Evolutionary conservation across 2,888 invertebrate genomes (phyloP).

Genomic region (Rhyacophila evoluta): DNA sequence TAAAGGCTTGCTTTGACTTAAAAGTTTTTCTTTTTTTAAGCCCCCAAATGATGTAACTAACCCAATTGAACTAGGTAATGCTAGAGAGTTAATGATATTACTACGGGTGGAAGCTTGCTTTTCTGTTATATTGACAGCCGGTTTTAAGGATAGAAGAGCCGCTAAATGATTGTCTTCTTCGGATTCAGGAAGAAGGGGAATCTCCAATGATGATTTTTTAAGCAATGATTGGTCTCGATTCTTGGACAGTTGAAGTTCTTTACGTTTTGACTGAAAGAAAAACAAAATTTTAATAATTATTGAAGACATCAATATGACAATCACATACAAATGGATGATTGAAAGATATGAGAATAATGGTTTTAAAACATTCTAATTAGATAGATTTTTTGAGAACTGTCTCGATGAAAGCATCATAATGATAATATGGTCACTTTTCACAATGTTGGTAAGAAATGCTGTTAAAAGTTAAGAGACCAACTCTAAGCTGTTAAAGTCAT

Average conservation of each 20-base stretch:
- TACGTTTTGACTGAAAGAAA: constrained; percentile 57
- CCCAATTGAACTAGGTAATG: constrained; percentile 70
- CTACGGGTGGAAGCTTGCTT: constrained; percentile 66
- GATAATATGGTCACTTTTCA: too few species aligned
- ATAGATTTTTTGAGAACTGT: too few species aligned
- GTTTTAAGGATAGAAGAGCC: constrained; percentile 77
- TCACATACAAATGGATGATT: too few species aligned
- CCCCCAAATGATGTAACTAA: constrained; percentile 68
- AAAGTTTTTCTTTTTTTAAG: constrained; percentile 69
- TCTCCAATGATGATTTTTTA: constrained; percentile 81
- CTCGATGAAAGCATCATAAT: too few species aligned
- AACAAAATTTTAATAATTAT: constrained; percentile 27
- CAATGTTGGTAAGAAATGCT: too few species aligned
- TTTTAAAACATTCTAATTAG: too few species aligned
- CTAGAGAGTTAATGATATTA: constrained; percentile 70
- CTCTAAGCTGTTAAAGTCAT: too few species aligned
- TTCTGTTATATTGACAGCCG: constrained; percentile 73
- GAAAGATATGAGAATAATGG: too few species aligned
- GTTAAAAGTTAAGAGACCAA: too few species aligned
- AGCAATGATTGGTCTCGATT: constrained; percentile 78
- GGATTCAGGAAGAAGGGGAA: constrained; percentile 82
- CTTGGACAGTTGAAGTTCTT: constrained; percentile 77
- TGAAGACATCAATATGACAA: too few species aligned
- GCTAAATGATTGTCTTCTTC: constrained; percentile 87
- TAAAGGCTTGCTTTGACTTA: constrained; percentile 61